Base-by-base conservation (phyloP, 2,888 invertebrate species). In the Biston betularia region DNA sequence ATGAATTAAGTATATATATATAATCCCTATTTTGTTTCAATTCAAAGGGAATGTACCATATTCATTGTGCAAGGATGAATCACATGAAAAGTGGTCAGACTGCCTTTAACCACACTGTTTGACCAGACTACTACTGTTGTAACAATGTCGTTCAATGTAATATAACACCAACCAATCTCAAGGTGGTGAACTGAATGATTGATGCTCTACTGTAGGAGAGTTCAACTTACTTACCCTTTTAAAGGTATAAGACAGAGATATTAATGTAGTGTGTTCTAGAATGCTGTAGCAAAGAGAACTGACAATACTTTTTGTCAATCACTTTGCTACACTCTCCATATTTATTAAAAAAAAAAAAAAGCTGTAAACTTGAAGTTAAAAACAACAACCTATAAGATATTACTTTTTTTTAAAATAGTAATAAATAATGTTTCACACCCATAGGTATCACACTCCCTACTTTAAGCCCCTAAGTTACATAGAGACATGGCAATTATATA, bases 71-170 rank as follows among this genome's bases (percentile, higher is more conserved):
- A 24, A 24, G 24, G 3, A 24, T 24, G 24, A 24, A 24, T 24
- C 24, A 24, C 24, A 24, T 24, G 1, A 24, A 24, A 24, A 24
- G 24, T 24, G 24, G 1, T 24, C 24, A 6, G 1, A 15, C 15
- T 15, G 46, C 11, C 11, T 4, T 6, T 1, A 24, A 4, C 2
- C 24, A 0, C 4, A 4, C 48, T 24, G 48, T 48, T 10, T 48
- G 24, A 48, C 11, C 10, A 10, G 3, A 33, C 33, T 24, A 24
- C 8, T 15, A 46, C 15, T 9, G 15, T 46, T 12, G 33, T 45
- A 63, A 35, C 44, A 35, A 15, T 85, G 85, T 88, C 60, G 79
- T 79, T 79, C 80, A 82, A 78, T 65, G 76, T 75, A 79, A 86
- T 86, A 87, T 65, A 83, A 75, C 75, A 69, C 73, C 68, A 73